A percentile compares a stretch with the other conserved stretches of the same genome.
phyloP scores from a whole-genome alignment of 2,113 vertebrate genomes.

The Drymodes brunneopygia region DNA sequence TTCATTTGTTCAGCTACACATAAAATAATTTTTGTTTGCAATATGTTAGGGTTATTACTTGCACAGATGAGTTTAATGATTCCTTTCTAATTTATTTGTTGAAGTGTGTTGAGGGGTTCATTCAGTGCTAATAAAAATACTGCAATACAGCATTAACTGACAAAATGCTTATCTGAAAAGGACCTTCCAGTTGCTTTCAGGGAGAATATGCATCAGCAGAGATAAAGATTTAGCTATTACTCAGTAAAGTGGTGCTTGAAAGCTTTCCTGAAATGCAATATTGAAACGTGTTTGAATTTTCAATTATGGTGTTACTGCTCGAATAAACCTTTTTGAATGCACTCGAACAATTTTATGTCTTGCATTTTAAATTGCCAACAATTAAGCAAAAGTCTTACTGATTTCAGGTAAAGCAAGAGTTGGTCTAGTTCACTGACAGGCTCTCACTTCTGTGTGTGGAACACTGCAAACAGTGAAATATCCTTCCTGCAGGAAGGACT shows the following conservation, averaged over 20 bases:
- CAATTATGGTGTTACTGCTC: neutral
- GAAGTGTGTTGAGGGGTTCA: neutral
- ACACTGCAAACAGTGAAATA: neutral
- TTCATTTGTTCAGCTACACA: neutral
- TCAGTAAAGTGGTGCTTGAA: neutral
- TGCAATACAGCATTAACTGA: neutral
- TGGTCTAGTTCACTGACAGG: neutral
- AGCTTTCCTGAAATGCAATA: neutral
- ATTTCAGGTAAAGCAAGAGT: neutral
- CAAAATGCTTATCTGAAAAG: neutral
- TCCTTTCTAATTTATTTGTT: neutral
- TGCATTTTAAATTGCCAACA: neutral
- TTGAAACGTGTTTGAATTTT: neutral
- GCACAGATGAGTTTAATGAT: neutral
- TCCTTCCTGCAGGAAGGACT: neutral
- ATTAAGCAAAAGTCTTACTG: neutral
- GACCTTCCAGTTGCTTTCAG: neutral
- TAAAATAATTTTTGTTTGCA: neutral
- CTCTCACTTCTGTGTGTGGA: neutral
- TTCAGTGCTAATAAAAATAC: neutral
- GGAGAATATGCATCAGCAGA: neutral
- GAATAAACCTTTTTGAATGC: neutral
- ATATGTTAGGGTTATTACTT: neutral
- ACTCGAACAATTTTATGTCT: neutral
- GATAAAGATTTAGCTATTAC: neutral